phyloP scores from a whole-genome alignment of 2,888 invertebrate species.

The Tipula helvola region DNA sequence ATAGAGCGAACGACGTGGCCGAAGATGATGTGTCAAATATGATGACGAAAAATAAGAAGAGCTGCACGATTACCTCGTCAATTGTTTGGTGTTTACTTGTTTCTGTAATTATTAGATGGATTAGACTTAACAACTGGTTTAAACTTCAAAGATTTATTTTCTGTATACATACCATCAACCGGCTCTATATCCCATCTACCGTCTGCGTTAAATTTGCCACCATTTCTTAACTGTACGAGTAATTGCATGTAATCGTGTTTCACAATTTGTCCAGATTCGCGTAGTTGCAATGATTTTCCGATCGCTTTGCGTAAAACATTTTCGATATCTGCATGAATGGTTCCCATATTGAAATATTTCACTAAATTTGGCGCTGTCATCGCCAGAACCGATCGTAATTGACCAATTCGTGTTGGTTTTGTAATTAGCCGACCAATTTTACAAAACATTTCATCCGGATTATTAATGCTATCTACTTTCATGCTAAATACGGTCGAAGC shows the following conservation, averaged over 20 bases:
- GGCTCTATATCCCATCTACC: background rate
- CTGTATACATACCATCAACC: background rate
- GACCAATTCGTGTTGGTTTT: background rate
- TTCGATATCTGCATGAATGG: background rate
- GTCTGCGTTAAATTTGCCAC: background rate
- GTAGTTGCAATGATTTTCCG: background rate
- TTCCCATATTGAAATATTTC: background rate
- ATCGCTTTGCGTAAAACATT: background rate
- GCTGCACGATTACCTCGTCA: background rate
- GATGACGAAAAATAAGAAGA: background rate
- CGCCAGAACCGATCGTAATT: background rate
- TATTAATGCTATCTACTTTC: background rate
- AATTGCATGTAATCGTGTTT: background rate
- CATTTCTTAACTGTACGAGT: background rate
- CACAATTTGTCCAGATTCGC: background rate
- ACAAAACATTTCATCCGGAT: background rate
- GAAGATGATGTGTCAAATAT: background rate
- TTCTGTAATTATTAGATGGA: background rate
- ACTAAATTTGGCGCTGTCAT: background rate
- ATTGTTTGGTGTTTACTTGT: background rate
- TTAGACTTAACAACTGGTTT: background rate
- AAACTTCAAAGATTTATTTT: background rate
- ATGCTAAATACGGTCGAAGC: background rate
- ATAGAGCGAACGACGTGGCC: background rate
- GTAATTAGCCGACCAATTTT: background rate